Evolutionary conservation across 1,140 invertebrate species (phyloP).

Genomic region (honey bee (Apis mellifera)): Amel_HAv3.1 CM009939.2:6533501-6534000

Average conservation of each 20-base stretch:
- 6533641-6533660: slow-evolving; percentile 65
- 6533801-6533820: neutral
- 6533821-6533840: neutral
- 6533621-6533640: slow-evolving; percentile 67
- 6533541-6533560: slow-evolving; percentile 22
- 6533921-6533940: neutral
- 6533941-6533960: neutral
- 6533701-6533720: slow-evolving; percentile 8
- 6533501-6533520: neutral
- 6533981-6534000: neutral
- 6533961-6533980: neutral
- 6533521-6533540: neutral
- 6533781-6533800: slow-evolving; percentile 17
- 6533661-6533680: slow-evolving; percentile 28
- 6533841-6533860: neutral
- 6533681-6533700: slow-evolving; percentile 1
- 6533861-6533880: neutral
- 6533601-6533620: slow-evolving; percentile 69
- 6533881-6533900: neutral
- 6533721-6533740: slow-evolving; percentile 31
- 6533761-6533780: slow-evolving; percentile 48
- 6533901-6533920: neutral
- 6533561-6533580: neutral
- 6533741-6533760: slow-evolving; percentile 32
- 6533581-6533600: slow-evolving; percentile 69